phyloP scores from a whole-genome alignment of 2,888 invertebrate species.

The Leptura quadrifasciata region DNA sequence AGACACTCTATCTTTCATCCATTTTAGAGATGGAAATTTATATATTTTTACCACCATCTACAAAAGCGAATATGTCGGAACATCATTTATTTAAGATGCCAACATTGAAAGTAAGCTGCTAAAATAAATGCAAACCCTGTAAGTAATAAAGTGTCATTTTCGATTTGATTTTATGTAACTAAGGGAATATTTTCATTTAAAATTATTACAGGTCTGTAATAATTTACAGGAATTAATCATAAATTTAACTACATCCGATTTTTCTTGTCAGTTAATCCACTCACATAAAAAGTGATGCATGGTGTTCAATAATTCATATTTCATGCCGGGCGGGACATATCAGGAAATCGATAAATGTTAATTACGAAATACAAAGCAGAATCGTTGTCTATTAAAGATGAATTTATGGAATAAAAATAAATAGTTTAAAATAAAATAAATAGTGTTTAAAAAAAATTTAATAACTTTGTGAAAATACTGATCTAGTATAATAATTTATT shows the following conservation, averaged over 20 bases:
- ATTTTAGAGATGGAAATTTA: neutral
- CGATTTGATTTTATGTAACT: neutral
- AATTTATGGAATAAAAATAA: neutral
- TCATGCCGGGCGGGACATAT: neutral
- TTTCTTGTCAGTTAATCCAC: neutral
- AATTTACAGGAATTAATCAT: neutral
- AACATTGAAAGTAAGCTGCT: neutral
- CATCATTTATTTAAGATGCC: slow-evolving; percentile 6
- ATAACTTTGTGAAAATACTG: no score
- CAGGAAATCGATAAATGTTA: neutral
- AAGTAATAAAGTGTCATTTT: neutral
- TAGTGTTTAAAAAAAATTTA: no score
- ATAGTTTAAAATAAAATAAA: no score
- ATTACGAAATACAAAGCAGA: neutral
- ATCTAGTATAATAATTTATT: no score
- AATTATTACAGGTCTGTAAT: neutral
- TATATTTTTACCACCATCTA: neutral
- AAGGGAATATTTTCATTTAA: neutral
- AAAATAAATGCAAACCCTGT: neutral
- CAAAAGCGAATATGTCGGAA: neutral
- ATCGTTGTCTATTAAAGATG: neutral
- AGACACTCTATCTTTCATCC: neutral
- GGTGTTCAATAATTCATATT: neutral
- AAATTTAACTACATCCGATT: slow-evolving; percentile 7
- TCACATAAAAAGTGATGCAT: slow-evolving; percentile 6